Evolutionary conservation across 1,140 invertebrate species (phyloP), one percentile per base, ranked within the genome.

Genomic region (Protaetia brevitarsis): DNA sequence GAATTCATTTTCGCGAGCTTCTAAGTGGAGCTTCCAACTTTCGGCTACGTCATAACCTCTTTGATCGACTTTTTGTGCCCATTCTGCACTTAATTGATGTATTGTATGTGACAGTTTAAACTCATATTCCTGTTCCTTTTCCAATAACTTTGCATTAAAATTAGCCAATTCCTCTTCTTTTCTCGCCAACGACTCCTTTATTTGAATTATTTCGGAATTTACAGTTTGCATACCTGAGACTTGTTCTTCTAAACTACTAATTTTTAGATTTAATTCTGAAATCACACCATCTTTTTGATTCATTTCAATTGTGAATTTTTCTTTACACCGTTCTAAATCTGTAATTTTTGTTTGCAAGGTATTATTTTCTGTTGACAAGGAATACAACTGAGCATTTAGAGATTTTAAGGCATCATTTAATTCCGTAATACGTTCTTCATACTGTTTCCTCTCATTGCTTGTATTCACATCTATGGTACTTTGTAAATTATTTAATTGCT

Each of bases 11-110:
- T 88, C 85, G 19, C 83, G 79, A 66, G 82, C 79, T 3, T 82
- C 78, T 63, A 87, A 78, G 76, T 88, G 85, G 65, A 85, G 79
- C 74, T 87, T 86, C 86, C 86, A 88, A 68, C 85, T 80, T 76
- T 84, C 84, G 16, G 86, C 86, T 63, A 87, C 83, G 79, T 86
- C 84, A 74, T 80, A 80, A 58, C 86, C 86, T 57, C 84, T 79
- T 72, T 87, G 85, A 73, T 87, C 86, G 36, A 87, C 81, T 60
- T 82, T 78, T 37, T 78, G 65, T 60, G 78, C 72, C 82, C 82
- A 83, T 58, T 80, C 73, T 68, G 74, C 58, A 16, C 69, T 67
- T 29, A 77, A 66, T 60, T 70, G 41, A 28, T 68, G 73, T 28
- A 80, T 73, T 57, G 74, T 80, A 11, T 78, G 77, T 36, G 81